phyloP scores from a whole-genome alignment of 2,888 invertebrate genomes.

The Eulithis testata region DNA sequence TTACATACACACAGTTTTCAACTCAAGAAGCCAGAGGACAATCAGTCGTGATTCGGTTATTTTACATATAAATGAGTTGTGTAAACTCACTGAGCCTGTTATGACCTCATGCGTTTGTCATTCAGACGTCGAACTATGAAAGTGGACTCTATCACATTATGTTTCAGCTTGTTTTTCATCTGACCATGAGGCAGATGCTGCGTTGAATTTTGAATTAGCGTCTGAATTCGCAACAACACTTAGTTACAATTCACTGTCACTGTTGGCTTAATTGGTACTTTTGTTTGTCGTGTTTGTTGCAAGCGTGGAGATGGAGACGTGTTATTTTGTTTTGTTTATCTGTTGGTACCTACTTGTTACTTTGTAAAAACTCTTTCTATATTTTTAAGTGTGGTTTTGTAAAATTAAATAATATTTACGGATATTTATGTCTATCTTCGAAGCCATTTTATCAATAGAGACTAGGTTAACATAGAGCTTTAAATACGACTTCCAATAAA shows the following conservation, averaged over 20 bases:
- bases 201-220: slow-evolving; percentile 28
- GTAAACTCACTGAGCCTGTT: slow-evolving; percentile 47
- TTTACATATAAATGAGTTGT: slow-evolving; percentile 52
- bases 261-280: neutral
- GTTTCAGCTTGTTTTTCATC: slow-evolving; percentile 26
- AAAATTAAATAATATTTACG: too few relatives aligned
- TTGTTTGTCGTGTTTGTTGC: neutral
- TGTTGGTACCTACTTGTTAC: too few relatives aligned
- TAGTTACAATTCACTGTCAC: slow-evolving; percentile 7
- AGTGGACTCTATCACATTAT: slow-evolving; percentile 20
- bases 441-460: too few relatives aligned
- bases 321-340: too few relatives aligned
- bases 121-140: slow-evolving; percentile 30
- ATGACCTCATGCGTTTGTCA: slow-evolving; percentile 58
- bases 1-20: neutral
- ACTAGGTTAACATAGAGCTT: neutral
- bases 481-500: neutral
- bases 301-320: neutral
- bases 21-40: slow-evolving; percentile 6
- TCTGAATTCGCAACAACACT: slow-evolving; percentile 15
- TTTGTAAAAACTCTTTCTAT: too few relatives aligned
- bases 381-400: too few relatives aligned
- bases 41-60: slow-evolving; percentile 41
- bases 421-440: too few relatives aligned
- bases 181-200: slow-evolving; percentile 22